Base-by-base conservation (phyloP, 2,888 invertebrate species). In the Arge pagana region DNA sequence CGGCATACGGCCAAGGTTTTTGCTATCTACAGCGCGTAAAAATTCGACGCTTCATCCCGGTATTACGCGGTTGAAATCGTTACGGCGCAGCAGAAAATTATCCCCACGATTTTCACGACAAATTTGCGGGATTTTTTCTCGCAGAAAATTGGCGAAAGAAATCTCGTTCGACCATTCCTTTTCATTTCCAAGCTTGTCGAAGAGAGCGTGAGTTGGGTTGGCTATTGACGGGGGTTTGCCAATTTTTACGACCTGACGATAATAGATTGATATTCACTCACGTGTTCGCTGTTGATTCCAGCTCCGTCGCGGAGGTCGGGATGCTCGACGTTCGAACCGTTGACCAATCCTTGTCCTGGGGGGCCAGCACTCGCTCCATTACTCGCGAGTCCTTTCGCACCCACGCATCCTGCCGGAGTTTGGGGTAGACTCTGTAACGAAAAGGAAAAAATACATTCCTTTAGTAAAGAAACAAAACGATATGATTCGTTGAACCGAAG, bases 371-470 rank as follows among this genome's bases (percentile, higher is more conserved):
- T 21, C 37, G 30, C 19, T 41, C 66, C 59, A 45, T 57, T 54
- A 42, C 65, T 41, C 24, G 41, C 50, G 19, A 67, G 58, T 52
- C 71, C 68, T 60, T 74, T 77, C 21, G 67, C 70, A 53, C 70
- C 67, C 53, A 68, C 66, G 59, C 74, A 70, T 50, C 76, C 74
- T 57, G 78, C 82, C 37, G 83, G 82, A 56, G 83, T 83, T 74
- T 83, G 84, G 28, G 83, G 83, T 68, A 83, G 76, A 67, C 83
- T 82, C 83, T 84, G 78, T 15, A 77, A 76, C 57, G 58, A 53
- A 56, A 61, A 59, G 52, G 57, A 55, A 55, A 39, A 16, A 21
- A 53, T 43, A 33, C 10, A 35, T 8, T 13, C 10, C 15, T 24
- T 24, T 8, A 24, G 26, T 40, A 40, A 26, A 26, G 13, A 26